phyloP scores from a whole-genome alignment of 1,140 invertebrate species.

The Bemisia tabaci region DNA sequence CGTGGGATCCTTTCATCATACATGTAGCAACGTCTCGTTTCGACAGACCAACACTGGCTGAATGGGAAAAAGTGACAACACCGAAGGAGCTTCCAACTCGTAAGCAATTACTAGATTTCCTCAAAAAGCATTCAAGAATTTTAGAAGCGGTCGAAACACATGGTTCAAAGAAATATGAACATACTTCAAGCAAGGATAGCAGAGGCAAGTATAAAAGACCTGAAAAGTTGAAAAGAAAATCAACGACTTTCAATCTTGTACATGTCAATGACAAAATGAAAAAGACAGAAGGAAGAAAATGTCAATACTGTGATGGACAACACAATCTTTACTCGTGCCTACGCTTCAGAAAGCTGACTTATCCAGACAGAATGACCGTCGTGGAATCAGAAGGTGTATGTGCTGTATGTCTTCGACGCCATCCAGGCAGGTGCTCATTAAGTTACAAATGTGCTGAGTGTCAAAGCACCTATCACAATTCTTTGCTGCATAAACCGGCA shows the following conservation, averaged over 20 bases:
- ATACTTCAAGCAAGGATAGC: neutral
- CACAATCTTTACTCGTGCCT: neutral
- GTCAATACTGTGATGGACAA: neutral
- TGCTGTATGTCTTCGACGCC: neutral
- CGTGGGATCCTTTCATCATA: neutral
- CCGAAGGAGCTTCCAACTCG: neutral
- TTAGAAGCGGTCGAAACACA: neutral
- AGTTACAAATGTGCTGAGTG: too few relatives aligned
- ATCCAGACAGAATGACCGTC: neutral
- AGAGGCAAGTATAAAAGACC: neutral
- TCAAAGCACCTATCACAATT: neutral
- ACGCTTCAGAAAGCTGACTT: neutral
- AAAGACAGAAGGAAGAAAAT: neutral
- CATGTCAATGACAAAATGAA: neutral
- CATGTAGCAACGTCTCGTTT: neutral
- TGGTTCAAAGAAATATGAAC: neutral
- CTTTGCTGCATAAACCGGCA: neutral
- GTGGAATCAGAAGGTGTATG: neutral
- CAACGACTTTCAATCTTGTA: neutral
- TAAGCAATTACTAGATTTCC: neutral
- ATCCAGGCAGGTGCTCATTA: neutral
- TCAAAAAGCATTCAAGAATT: neutral
- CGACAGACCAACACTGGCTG: neutral
- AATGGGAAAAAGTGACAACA: neutral
- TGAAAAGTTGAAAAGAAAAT: neutral